A percentile compares a stretch with the other conserved stretches of the same genome.
phyloP scores from a whole-genome alignment of 2,797 vertebrate species.

The Mus caroli region DNA sequence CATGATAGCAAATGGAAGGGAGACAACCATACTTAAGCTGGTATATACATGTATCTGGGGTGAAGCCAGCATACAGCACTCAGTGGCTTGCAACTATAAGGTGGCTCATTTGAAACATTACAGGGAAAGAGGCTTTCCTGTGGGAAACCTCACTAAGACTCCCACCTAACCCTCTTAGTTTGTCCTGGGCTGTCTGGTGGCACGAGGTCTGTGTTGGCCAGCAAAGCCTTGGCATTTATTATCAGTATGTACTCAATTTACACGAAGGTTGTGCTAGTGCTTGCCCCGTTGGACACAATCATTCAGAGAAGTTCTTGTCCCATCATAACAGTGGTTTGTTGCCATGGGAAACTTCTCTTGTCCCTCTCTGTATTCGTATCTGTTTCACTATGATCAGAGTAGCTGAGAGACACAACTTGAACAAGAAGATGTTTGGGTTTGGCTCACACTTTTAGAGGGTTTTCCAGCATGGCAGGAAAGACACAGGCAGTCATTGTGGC shows the following conservation, averaged over 20 bases:
- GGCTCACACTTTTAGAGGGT: background rate
- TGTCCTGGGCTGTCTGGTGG: background rate
- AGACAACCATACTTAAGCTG: rapidly evolving
- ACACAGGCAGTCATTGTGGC: background rate
- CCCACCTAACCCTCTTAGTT: background rate
- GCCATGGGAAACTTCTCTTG: background rate
- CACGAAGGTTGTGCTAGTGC: background rate
- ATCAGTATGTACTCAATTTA: background rate
- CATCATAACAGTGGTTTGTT: background rate
- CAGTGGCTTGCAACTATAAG: background rate
- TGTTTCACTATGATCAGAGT: background rate
- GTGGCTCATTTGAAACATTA: background rate
- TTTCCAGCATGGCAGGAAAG: background rate
- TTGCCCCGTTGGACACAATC: background rate
- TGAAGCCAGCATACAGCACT: background rate
- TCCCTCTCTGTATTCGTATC: background rate
- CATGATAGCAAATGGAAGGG: background rate
- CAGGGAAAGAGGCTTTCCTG: background rate
- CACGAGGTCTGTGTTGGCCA: background rate
- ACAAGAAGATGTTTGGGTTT: background rate
- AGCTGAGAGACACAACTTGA: background rate
- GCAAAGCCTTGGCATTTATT: background rate
- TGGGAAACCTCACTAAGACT: rapidly evolving
- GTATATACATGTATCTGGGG: background rate
- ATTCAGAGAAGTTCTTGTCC: background rate